phyloP scores from a whole-genome alignment of 2,113 vertebrate genomes.

The Sebastes schlegelii region DNA sequence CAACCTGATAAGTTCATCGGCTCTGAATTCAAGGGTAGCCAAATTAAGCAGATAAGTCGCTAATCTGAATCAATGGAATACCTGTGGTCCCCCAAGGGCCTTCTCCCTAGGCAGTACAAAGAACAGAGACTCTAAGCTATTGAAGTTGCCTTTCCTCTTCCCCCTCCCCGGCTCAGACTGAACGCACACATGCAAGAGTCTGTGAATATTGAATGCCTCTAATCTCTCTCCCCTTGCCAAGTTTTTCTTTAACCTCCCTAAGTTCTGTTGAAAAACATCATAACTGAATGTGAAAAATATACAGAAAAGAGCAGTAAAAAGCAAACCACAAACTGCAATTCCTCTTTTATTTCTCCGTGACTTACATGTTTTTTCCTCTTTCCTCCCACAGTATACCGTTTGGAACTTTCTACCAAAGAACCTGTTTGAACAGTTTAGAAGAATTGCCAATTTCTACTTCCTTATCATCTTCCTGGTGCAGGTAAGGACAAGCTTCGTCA shows the following conservation, averaged over 20 bases:
- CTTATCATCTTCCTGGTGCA: conserved; percentile 99
- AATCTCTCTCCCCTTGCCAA: conserved; percentile 51
- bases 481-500: conserved; percentile 83
- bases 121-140: conserved; percentile 55
- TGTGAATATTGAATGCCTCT: conserved; percentile 50
- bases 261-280: conserved; percentile 24
- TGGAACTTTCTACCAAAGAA: conserved; percentile 99
- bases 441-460: conserved; percentile 99
- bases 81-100: conserved; percentile 43
- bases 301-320: neutral
- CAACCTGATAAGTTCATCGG: conserved; percentile 60
- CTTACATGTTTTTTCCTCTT: conserved; percentile 22
- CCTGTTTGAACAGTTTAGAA: conserved; percentile 98
- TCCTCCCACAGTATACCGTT: conserved; percentile 90
- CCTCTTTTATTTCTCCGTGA: neutral
- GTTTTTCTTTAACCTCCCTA: conserved; percentile 39
- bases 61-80: conserved; percentile 72
- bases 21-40: conserved; percentile 51
- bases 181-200: conserved; percentile 35
- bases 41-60: conserved; percentile 62
- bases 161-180: conserved; percentile 19
- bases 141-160: conserved; percentile 51
- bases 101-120: conserved; percentile 40
- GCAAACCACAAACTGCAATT: neutral
- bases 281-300: neutral